Conservation (phyloP, 2,888 invertebrate species). For the Alentia gelatinosa region DNA sequence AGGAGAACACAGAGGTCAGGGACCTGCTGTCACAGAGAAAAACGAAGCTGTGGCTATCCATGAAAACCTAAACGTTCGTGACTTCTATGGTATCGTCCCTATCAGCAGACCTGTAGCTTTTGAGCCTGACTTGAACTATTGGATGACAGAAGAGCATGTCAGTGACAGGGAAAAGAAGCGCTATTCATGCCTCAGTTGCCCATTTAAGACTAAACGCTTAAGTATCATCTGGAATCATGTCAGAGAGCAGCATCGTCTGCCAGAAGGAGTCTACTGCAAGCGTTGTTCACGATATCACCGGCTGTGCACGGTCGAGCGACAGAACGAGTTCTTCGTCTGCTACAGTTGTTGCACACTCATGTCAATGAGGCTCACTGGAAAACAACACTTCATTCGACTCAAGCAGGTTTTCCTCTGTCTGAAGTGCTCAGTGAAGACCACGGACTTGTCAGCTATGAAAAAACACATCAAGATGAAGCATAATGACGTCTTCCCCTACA, state of each 20-base stretch:
- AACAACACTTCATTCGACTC: neutral
- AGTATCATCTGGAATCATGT: slow-evolving; percentile 17
- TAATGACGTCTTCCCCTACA: slow-evolving; percentile 26
- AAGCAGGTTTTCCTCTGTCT: neutral
- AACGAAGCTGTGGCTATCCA: neutral
- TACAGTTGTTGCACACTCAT: neutral
- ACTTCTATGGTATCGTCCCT: slow-evolving; percentile 8
- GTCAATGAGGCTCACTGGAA: neutral
- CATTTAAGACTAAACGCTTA: neutral
- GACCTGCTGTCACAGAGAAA: neutral
- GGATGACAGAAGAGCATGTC: neutral
- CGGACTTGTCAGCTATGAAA: neutral
- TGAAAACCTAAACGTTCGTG: neutral
- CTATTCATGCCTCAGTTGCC: neutral
- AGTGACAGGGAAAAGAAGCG: neutral
- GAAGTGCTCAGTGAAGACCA: neutral
- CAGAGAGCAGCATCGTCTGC: neutral
- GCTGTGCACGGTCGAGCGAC: neutral
- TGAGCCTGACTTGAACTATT: neutral
- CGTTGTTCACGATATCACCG: neutral
- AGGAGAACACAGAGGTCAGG: neutral
- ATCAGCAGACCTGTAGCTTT: neutral
- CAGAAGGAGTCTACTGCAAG: neutral
- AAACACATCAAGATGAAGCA: slow-evolving; percentile 39
- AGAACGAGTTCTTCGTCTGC: slow-evolving; percentile 39